Conservation (phyloP, 1,140 invertebrate species). For the Euura saliciscinereae region DNA sequence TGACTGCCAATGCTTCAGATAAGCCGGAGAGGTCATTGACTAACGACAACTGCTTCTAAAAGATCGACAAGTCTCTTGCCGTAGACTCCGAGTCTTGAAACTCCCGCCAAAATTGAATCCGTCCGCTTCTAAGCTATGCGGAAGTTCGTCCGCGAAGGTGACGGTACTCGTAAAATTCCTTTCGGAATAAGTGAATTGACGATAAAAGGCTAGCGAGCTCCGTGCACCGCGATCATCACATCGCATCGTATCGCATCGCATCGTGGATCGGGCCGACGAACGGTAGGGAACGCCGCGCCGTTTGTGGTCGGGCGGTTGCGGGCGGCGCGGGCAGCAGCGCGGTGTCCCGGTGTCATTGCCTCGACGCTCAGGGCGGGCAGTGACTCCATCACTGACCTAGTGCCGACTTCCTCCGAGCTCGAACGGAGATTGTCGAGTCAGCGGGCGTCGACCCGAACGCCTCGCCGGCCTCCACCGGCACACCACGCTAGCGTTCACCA, state of each 20-base stretch:
- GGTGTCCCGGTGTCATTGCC: slow-evolving; percentile 59
- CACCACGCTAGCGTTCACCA: slow-evolving; percentile 21
- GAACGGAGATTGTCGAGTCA: slow-evolving; percentile 40
- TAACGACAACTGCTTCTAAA: background rate
- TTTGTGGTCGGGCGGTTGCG: slow-evolving; percentile 13
- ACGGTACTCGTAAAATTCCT: too few species aligned
- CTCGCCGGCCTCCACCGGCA: slow-evolving; percentile 18
- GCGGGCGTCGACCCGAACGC: slow-evolving; percentile 50
- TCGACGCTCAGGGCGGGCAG: slow-evolving; percentile 60
- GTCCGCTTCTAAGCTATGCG: too few species aligned
- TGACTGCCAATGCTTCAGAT: background rate
- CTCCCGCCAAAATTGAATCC: too few species aligned
- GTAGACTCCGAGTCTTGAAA: background rate
- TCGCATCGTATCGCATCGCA: background rate
- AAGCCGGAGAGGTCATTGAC: slow-evolving; percentile 1
- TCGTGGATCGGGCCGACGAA: background rate
- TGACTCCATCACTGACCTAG: slow-evolving; percentile 63
- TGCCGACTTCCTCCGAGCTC: slow-evolving; percentile 51
- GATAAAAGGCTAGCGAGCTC: background rate
- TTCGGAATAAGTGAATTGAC: background rate
- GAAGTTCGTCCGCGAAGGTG: too few species aligned
- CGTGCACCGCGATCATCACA: background rate
- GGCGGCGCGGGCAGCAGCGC: background rate
- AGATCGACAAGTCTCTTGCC: background rate
- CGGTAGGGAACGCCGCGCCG: background rate